Percentiles rank a stretch among this genome's conserved stretches.
These are phyloP conservation scores for Escarpia spicata DNA, from an alignment of 2,888 invertebrate genomes.

Conservation along the genomic window DNA sequence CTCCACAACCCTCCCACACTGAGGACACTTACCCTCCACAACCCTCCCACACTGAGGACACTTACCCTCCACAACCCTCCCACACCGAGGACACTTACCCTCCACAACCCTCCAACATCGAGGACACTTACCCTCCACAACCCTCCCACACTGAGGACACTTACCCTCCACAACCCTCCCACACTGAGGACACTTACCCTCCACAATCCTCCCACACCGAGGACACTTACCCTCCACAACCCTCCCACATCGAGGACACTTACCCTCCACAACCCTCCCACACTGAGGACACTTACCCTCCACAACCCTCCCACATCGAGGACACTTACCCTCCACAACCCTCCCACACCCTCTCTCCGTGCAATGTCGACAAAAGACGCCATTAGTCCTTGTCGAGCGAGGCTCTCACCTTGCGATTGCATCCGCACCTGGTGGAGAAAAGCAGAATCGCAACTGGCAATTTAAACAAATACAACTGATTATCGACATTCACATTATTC, in stretches of 20 bases:
- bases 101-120: constrained; percentile 85
- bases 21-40: constrained; percentile 86
- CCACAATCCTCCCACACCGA: constrained; percentile 89
- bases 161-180: constrained; percentile 86
- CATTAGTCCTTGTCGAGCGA: constrained; percentile 70
- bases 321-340: constrained; percentile 82
- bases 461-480: background rate
- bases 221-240: constrained; percentile 84
- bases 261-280: constrained; percentile 87
- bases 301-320: too few species aligned
- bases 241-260: constrained; percentile 77
- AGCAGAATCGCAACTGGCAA: background rate
- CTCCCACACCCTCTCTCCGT: constrained; percentile 82
- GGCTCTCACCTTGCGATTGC: constrained; percentile 75
- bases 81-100: constrained; percentile 80
- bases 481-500: too few species aligned
- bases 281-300: background rate
- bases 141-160: constrained; percentile 79
- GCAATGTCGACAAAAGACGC: constrained; percentile 87
- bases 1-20: constrained; percentile 87
- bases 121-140: constrained; percentile 85
- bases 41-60: constrained; percentile 79
- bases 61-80: constrained; percentile 86
- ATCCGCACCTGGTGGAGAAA: constrained; percentile 72
- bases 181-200: constrained; percentile 78